Evolutionary conservation across 2,113 vertebrate genomes (phyloP).

Genomic region (Melanocharis versteri): DNA sequence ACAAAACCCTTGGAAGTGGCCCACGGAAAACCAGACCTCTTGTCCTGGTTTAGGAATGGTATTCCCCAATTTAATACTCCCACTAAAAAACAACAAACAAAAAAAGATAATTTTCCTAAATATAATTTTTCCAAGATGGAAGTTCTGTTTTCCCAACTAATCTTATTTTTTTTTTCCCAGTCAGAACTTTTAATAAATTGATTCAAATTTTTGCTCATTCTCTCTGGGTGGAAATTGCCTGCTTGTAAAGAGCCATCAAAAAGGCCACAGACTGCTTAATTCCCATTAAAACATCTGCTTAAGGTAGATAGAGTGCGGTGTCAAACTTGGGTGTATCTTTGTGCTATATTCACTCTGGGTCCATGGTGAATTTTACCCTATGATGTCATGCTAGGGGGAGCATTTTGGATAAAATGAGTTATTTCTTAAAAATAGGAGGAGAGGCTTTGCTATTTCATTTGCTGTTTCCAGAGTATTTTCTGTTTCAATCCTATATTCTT

Average conservation of each 20-base stretch:
- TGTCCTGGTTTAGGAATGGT: neutral
- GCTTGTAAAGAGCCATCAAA: neutral
- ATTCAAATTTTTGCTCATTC: neutral
- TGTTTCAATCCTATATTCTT: neutral
- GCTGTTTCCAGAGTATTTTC: neutral
- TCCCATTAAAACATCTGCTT: neutral
- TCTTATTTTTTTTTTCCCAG: neutral
- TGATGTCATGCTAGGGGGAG: neutral
- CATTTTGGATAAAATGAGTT: neutral
- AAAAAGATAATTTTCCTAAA: neutral
- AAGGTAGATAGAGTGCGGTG: neutral
- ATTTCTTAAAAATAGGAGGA: neutral
- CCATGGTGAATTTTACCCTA: neutral
- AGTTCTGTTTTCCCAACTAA: neutral
- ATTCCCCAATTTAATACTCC: neutral
- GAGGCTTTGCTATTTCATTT: neutral
- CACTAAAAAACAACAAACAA: no score
- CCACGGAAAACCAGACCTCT: neutral
- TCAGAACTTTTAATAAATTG: neutral
- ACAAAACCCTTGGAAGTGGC: neutral
- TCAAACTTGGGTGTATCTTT: neutral
- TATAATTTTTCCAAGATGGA: neutral
- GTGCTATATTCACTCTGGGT: neutral
- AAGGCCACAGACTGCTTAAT: neutral
- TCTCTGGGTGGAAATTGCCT: neutral